Conservation (phyloP, 2,797 vertebrate genomes). For the Falco peregrinus region DNA sequence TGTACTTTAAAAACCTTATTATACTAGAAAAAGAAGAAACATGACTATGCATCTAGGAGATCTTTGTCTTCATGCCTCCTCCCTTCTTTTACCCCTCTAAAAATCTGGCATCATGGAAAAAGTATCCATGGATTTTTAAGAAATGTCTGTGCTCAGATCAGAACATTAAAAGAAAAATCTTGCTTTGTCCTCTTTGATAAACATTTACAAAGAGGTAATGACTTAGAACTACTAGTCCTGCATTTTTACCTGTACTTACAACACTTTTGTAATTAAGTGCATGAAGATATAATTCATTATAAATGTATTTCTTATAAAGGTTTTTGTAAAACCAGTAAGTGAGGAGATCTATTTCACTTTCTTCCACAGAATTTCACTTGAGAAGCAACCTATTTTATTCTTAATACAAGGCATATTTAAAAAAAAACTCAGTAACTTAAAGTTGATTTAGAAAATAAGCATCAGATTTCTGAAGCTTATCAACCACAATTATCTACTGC, state of each 20-base stretch:
- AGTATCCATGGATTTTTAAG: background rate
- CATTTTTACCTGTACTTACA: background rate
- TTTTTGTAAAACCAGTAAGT: background rate
- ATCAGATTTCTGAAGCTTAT: background rate
- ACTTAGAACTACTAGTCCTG: background rate
- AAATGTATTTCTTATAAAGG: background rate
- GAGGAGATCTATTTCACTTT: background rate
- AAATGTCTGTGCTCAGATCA: background rate
- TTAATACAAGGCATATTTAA: background rate
- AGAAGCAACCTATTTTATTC: background rate
- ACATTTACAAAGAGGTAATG: background rate
- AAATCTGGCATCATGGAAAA: background rate
- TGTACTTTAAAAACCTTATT: background rate
- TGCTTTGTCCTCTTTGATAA: background rate
- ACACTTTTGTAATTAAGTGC: background rate
- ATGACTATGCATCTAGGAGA: background rate
- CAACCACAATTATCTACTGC: background rate
- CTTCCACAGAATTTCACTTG: background rate
- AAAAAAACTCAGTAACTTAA: background rate
- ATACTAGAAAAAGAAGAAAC: background rate
- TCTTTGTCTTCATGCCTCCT: background rate
- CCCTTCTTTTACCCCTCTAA: background rate
- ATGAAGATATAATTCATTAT: background rate
- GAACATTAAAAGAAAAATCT: background rate
- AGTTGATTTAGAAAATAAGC: background rate